Percentiles rank a stretch among this genome's conserved stretches.
Conservation (phyloP, 2,797 vertebrate genomes). For the Zenarchopterus dispar region DNA sequence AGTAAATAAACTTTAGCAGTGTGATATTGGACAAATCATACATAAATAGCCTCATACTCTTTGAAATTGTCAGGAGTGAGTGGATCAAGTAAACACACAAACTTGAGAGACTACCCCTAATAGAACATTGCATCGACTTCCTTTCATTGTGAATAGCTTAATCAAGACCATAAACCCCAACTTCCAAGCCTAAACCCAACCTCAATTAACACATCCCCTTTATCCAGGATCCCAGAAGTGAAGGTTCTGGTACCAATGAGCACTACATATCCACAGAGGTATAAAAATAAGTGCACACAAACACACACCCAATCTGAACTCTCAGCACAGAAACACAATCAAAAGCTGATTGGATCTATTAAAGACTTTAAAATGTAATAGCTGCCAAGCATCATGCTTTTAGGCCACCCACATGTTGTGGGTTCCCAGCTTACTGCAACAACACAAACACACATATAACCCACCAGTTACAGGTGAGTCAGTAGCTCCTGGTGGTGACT, state of each 20-base stretch:
- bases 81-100: background rate
- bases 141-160: background rate
- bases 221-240: background rate
- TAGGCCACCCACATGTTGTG: slow-evolving; percentile 19
- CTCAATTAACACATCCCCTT: background rate
- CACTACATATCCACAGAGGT: background rate
- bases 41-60: slow-evolving; percentile 21
- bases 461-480: slow-evolving; percentile 48
- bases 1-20: slow-evolving; percentile 38
- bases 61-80: slow-evolving; percentile 1
- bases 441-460: slow-evolving; percentile 12
- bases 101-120: no score
- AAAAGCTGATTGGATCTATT: slow-evolving; percentile 1
- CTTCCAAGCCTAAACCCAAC: no score
- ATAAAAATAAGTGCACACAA: background rate
- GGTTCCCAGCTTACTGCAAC: slow-evolving; percentile 18
- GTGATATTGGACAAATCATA: slow-evolving; percentile 10
- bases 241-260: background rate
- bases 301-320: background rate
- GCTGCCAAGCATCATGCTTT: slow-evolving; percentile 17
- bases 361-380: slow-evolving; percentile 19
- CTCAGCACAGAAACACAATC: background rate
- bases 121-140: background rate
- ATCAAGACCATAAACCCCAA: background rate
- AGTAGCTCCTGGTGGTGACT: slow-evolving; percentile 43